Evolutionary conservation across 2,797 vertebrate species (phyloP).

Genomic region (Epinephelus awoara): DNA sequence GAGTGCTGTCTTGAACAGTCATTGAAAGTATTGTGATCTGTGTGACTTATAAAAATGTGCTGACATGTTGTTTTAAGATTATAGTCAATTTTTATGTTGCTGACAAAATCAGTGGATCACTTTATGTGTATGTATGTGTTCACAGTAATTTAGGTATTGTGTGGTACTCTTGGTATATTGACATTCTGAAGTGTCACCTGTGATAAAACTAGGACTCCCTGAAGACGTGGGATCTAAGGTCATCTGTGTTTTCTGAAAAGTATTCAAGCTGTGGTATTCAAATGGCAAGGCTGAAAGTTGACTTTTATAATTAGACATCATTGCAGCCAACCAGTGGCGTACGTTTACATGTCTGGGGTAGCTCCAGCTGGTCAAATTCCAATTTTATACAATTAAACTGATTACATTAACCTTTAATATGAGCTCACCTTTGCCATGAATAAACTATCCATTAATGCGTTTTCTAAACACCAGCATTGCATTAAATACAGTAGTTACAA

Average conservation of each 20-base stretch:
- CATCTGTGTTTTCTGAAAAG: background rate
- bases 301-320: conserved; percentile 2
- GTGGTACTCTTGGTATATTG: background rate
- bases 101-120: conserved; percentile 12
- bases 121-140: background rate
- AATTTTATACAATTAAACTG: background rate
- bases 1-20: conserved; percentile 19
- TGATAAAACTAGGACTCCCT: background rate
- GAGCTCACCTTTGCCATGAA: background rate
- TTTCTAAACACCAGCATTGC: background rate
- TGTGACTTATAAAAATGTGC: conserved; percentile 26
- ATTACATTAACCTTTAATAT: background rate
- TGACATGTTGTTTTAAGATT: conserved; percentile 13
- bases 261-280: background rate
- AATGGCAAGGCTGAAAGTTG: background rate
- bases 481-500: background rate
- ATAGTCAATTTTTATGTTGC: conserved; percentile 11
- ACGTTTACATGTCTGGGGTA: background rate
- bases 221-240: background rate
- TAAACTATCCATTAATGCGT: background rate
- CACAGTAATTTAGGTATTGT: background rate
- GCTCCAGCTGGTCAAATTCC: background rate
- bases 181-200: background rate
- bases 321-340: background rate
- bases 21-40: background rate